Evolutionary conservation across 2,797 vertebrate species (phyloP).

Genomic region (Carapus acus): DNA sequence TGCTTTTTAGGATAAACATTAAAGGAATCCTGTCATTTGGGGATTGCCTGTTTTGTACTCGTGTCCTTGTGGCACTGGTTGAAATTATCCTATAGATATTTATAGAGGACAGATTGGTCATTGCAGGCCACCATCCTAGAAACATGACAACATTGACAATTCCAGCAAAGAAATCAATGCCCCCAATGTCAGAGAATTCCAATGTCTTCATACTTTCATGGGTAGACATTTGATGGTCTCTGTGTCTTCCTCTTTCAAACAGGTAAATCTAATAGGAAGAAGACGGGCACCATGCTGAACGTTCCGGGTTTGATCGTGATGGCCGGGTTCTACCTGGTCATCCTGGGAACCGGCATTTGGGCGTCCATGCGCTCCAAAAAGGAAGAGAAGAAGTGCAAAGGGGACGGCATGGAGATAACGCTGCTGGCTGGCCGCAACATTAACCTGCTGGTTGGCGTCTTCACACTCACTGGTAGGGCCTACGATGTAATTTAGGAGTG

Average conservation of each 20-base stretch:
- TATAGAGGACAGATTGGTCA: too few relatives aligned
- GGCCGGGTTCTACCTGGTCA: conserved; percentile 69
- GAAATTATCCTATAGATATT: too few relatives aligned
- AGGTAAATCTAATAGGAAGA: conserved; percentile 20
- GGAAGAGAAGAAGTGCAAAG: conserved; percentile 62
- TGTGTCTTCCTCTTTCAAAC: conserved; percentile 27
- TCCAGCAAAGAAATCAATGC: too few relatives aligned
- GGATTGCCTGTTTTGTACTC: too few relatives aligned
- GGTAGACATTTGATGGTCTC: neutral
- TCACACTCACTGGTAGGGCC: conserved; percentile 78
- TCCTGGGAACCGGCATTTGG: conserved; percentile 77
- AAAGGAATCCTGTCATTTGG: too few relatives aligned
- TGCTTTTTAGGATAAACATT: too few relatives aligned
- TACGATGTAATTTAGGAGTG: too few relatives aligned
- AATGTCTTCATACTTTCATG: too few relatives aligned
- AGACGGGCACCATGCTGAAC: conserved; percentile 73
- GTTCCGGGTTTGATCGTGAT: conserved; percentile 72
- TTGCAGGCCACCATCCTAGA: too few relatives aligned
- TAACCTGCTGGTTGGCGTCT: conserved; percentile 72
- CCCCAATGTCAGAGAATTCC: too few relatives aligned
- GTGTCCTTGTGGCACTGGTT: too few relatives aligned
- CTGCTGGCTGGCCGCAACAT: conserved; percentile 76
- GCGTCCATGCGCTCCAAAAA: conserved; percentile 75
- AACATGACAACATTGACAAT: too few relatives aligned
- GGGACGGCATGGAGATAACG: conserved; percentile 72